A percentile compares a stretch with the other conserved stretches of the same genome.
These are phyloP conservation scores for Hystrix brachyura DNA, from an alignment of 2,113 vertebrate genomes.

Conservation along the genomic window DNA sequence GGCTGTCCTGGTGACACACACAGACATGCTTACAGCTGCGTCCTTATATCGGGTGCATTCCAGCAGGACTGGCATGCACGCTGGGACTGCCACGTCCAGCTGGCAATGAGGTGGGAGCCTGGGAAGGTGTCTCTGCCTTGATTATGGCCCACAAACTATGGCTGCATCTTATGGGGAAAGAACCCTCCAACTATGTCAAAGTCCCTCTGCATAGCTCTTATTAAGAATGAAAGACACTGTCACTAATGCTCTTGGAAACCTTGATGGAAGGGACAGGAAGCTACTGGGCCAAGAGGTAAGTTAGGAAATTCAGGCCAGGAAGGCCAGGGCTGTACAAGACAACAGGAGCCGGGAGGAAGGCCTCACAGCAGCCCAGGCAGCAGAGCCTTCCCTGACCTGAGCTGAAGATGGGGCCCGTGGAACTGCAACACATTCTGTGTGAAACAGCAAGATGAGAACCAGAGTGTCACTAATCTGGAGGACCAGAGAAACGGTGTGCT, in stretches of 20 bases:
- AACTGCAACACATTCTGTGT: background rate
- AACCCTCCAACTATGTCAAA: background rate
- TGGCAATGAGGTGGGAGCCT: too few relatives aligned
- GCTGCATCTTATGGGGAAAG: background rate
- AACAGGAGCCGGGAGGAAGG: too few relatives aligned
- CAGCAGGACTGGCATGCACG: background rate
- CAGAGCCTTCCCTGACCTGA: background rate
- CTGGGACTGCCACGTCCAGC: background rate
- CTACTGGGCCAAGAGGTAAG: background rate
- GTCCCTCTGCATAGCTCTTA: background rate
- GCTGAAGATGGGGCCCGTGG: too few relatives aligned
- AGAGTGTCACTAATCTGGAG: background rate
- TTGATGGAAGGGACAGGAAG: background rate
- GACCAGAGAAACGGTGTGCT: background rate
- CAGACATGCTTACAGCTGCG: too few relatives aligned
- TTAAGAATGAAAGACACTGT: constrained; percentile 27
- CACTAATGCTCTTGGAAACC: background rate
- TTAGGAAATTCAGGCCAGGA: background rate
- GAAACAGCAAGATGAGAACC: background rate
- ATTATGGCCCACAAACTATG: too few relatives aligned
- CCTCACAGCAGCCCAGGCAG: too few relatives aligned
- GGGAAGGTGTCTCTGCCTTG: background rate
- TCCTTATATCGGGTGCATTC: background rate
- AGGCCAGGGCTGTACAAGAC: background rate
- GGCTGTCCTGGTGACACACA: background rate